Conservation (phyloP, 2,888 invertebrate species). For the Cactoblastis cactorum region DNA sequence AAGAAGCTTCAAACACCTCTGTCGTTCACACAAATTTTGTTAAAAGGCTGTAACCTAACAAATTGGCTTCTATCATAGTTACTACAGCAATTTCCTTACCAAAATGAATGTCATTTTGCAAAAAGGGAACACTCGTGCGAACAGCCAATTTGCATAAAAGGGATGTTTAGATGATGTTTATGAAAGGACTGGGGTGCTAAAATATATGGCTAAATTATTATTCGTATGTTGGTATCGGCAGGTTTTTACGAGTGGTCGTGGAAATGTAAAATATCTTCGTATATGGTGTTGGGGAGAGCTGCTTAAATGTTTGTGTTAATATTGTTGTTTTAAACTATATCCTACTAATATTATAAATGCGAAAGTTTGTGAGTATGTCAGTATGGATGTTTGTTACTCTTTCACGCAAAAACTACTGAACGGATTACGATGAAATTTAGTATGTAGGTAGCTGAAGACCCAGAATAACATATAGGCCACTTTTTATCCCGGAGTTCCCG, state of each 20-base stretch:
- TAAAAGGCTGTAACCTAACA: slow-evolving; percentile 41
- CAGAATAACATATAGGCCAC: too few species aligned
- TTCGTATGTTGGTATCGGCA: slow-evolving; percentile 8
- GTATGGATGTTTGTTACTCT: too few species aligned
- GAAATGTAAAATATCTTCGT: neutral
- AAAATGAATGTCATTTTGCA: slow-evolving; percentile 67
- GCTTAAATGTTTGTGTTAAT: neutral
- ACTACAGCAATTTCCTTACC: slow-evolving; percentile 64
- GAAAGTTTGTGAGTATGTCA: neutral
- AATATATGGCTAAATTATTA: slow-evolving; percentile 15
- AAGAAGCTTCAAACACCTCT: neutral
- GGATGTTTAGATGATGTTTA: slow-evolving; percentile 69
- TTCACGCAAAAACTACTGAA: too few species aligned
- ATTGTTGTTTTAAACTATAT: neutral
- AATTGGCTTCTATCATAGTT: slow-evolving; percentile 53
- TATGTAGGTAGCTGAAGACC: too few species aligned
- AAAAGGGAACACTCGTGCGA: slow-evolving; percentile 41
- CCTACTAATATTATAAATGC: neutral
- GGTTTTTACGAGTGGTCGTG: neutral
- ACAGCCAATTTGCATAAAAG: slow-evolving; percentile 60
- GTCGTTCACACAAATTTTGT: slow-evolving; percentile 17
- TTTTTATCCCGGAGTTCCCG: too few species aligned
- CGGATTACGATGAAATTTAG: too few species aligned
- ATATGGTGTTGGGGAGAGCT: neutral
- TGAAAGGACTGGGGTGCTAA: slow-evolving; percentile 31